Percentiles rank a stretch among this genome's conserved stretches.
These are phyloP conservation scores for Ophion slaviceki DNA, from an alignment of 2,888 invertebrate species.

Conservation along the genomic window DNA sequence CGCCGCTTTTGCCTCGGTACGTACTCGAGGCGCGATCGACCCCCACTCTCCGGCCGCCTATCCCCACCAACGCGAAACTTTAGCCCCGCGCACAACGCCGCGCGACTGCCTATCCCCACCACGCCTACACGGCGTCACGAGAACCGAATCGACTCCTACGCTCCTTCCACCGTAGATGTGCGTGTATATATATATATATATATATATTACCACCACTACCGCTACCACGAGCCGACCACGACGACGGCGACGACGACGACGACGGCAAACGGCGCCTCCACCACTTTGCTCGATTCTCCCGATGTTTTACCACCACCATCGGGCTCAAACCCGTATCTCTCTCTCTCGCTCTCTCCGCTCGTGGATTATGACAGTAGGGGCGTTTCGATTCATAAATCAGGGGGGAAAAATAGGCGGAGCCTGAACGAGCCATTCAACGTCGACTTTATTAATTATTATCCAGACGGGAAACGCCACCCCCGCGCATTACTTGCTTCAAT, in stretches of 20 bases:
- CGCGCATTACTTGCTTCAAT: constrained; percentile 52
- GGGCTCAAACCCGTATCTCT: constrained; percentile 53
- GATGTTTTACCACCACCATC: constrained; percentile 56
- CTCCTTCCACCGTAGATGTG: constrained; percentile 3
- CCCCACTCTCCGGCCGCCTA: constrained; percentile 43
- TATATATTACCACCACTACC: constrained; percentile 62
- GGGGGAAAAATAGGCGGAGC: constrained; percentile 80
- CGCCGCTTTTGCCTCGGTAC: constrained; percentile 48
- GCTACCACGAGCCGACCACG: constrained; percentile 43
- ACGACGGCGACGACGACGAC: constrained; percentile 43
- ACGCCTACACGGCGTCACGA: constrained; percentile 35
- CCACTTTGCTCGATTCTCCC: constrained; percentile 41
- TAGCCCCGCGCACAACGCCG: constrained; percentile 24
- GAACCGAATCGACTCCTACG: constrained; percentile 68
- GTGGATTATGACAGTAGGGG: constrained; percentile 82
- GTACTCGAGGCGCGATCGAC: constrained; percentile 10
- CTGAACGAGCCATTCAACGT: constrained; percentile 81
- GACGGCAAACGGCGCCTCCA: constrained; percentile 47
- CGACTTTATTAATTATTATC: constrained; percentile 83
- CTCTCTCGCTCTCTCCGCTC: constrained; percentile 42
- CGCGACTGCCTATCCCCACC: constrained; percentile 37
- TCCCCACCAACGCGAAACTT: constrained; percentile 45
- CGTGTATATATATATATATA: neutral
- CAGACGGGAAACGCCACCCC: constrained; percentile 67
- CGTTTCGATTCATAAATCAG: constrained; percentile 83